Evolutionary conservation across 2,797 vertebrate species (phyloP).

Genomic region (Bufotes viridis): DNA sequence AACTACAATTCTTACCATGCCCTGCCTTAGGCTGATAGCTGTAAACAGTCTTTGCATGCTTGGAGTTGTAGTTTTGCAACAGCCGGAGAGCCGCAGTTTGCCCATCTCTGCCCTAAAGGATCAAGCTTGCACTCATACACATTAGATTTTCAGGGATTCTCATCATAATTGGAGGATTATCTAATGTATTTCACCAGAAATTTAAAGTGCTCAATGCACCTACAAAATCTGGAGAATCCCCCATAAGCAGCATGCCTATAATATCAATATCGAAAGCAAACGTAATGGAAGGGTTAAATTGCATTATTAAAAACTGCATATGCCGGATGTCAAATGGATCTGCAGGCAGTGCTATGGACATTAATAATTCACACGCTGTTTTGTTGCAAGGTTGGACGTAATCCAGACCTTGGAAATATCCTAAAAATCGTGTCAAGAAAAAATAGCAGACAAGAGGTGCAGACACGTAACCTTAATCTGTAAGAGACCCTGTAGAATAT

Average conservation of each 20-base stretch:
- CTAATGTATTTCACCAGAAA: neutral
- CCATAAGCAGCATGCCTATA: neutral
- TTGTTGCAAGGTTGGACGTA: neutral
- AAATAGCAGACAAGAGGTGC: too few relatives aligned
- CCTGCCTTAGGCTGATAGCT: too few relatives aligned
- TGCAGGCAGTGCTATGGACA: neutral
- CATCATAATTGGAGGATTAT: neutral
- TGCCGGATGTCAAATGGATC: conserved; percentile 34
- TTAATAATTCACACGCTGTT: conserved; percentile 18
- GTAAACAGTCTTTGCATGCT: too few relatives aligned
- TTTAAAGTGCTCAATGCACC: neutral
- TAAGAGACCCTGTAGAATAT: neutral
- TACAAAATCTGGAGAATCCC: neutral
- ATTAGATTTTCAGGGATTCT: too few relatives aligned
- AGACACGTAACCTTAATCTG: neutral
- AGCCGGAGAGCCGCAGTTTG: too few relatives aligned
- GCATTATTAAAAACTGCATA: conserved; percentile 11
- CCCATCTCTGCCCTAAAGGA: too few relatives aligned
- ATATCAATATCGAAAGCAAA: neutral
- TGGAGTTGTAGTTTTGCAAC: too few relatives aligned
- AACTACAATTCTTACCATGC: too few relatives aligned
- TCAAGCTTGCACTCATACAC: too few relatives aligned
- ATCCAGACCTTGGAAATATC: neutral
- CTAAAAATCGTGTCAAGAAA: too few relatives aligned
- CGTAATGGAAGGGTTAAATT: neutral